A percentile compares a stretch with the other conserved stretches of the same genome.
Evolutionary conservation across 2,888 invertebrate species (phyloP).

Genomic region (Bugula neritina): DNA sequence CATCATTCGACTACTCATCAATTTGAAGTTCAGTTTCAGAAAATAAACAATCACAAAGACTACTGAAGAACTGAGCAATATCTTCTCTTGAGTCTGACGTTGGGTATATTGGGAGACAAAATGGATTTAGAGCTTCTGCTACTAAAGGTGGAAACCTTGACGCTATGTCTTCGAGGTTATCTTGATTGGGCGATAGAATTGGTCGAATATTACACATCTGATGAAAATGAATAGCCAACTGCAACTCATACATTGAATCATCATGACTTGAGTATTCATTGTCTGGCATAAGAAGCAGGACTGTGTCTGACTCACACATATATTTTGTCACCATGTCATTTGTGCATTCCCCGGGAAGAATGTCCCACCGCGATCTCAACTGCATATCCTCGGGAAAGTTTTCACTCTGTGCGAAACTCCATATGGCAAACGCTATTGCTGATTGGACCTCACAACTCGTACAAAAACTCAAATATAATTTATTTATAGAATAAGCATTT

Average conservation of each 20-base stretch:
- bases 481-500: neutral
- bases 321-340: neutral
- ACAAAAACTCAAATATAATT: neutral
- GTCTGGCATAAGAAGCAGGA: conserved; percentile 1
- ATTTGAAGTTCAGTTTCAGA: too few relatives aligned
- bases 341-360: neutral
- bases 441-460: neutral
- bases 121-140: neutral
- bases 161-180: neutral
- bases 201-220: neutral
- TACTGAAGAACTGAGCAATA: too few relatives aligned
- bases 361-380: neutral
- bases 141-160: neutral
- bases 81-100: neutral
- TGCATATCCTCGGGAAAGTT: neutral
- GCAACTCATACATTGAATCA: conserved; percentile 16
- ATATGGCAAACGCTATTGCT: neutral
- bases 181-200: neutral
- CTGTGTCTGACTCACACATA: neutral
- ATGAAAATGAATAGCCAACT: conserved; percentile 4
- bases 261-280: neutral
- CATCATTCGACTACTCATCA: too few relatives aligned
- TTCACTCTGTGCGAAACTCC: neutral
- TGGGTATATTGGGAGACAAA: neutral
- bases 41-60: too few relatives aligned